phyloP scores from a whole-genome alignment of 2,113 vertebrate species.

The Labeo rohita region DNA sequence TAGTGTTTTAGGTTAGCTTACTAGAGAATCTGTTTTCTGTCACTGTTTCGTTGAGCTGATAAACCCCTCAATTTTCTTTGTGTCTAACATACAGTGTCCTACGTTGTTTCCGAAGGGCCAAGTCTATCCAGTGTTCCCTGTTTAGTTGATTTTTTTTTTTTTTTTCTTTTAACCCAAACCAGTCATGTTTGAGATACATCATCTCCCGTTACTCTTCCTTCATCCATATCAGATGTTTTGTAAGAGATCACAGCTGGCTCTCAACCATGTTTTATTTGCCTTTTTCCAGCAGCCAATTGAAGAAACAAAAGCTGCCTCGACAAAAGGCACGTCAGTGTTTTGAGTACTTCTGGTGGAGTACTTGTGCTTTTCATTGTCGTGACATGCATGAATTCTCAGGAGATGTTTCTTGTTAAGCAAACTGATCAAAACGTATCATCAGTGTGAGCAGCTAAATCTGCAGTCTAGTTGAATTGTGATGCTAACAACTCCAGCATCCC shows the following conservation, averaged over 20 bases:
- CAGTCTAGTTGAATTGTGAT: constrained; percentile 49
- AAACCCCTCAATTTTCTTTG: background rate
- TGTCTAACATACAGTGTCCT: constrained; percentile 53
- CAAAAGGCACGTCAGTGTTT: constrained; percentile 53
- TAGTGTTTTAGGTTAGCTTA: background rate
- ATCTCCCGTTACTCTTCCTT: constrained; percentile 62
- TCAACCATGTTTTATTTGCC: constrained; percentile 56
- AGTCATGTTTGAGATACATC: constrained; percentile 53
- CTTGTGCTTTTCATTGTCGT: constrained; percentile 49
- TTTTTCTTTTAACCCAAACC: constrained; percentile 57
- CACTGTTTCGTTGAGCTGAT: background rate
- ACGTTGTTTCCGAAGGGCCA: constrained; percentile 66
- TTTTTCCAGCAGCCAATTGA: constrained; percentile 46
- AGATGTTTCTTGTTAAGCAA: constrained; percentile 38
- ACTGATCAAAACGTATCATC: constrained; percentile 44
- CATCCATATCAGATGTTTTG: constrained; percentile 66
- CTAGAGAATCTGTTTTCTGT: background rate
- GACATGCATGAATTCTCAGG: constrained; percentile 39
- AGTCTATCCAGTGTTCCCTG: constrained; percentile 62
- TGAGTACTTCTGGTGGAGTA: constrained; percentile 40
- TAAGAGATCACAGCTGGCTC: constrained; percentile 65
- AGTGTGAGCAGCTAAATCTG: constrained; percentile 48
- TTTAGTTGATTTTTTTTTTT: constrained; percentile 38
- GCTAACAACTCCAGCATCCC: background rate
- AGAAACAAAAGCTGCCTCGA: constrained; percentile 51